These are phyloP conservation scores for Apeira syringaria DNA, from an alignment of 2,888 invertebrate genomes.

Conservation along the genomic window DNA sequence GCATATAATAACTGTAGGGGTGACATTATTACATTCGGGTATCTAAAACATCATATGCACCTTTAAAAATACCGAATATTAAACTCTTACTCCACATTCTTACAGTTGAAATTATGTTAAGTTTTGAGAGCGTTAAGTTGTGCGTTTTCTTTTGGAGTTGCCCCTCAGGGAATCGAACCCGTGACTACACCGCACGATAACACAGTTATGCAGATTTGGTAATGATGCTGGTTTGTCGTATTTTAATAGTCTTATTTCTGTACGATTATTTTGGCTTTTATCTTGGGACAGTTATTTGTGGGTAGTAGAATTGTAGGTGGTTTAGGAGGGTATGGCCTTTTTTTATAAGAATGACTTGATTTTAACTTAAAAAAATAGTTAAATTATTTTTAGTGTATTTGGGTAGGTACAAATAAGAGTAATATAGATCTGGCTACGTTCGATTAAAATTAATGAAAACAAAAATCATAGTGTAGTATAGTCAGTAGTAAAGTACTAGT, in stretches of 20 bases:
- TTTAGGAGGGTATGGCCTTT: no score
- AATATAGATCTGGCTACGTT: no score
- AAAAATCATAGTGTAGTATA: no score
- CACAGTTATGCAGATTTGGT: constrained; percentile 74
- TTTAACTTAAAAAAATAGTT: no score
- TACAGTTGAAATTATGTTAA: constrained; percentile 18
- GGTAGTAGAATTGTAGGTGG: no score
- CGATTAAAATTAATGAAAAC: no score
- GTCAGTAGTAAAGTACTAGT: no score
- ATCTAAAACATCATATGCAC: constrained; percentile 29
- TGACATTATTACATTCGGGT: constrained; percentile 46
- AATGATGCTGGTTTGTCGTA: constrained; percentile 57
- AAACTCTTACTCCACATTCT: neutral
- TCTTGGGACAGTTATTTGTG: constrained; percentile 14
- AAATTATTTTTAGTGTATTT: no score
- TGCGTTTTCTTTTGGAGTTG: constrained; percentile 22
- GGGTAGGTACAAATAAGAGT: no score
- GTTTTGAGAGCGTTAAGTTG: neutral
- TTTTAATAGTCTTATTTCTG: constrained; percentile 38
- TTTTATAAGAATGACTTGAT: no score
- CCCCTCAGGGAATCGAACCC: constrained; percentile 56
- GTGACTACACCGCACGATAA: constrained; percentile 62
- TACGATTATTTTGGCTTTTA: constrained; percentile 9
- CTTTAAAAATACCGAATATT: constrained; percentile 14
- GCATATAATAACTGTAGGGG: constrained; percentile 79